A percentile compares a stretch with the other conserved stretches of the same genome.
Conservation (phyloP, 1,140 invertebrate species). For the Druon quercuslanigerum region DNA sequence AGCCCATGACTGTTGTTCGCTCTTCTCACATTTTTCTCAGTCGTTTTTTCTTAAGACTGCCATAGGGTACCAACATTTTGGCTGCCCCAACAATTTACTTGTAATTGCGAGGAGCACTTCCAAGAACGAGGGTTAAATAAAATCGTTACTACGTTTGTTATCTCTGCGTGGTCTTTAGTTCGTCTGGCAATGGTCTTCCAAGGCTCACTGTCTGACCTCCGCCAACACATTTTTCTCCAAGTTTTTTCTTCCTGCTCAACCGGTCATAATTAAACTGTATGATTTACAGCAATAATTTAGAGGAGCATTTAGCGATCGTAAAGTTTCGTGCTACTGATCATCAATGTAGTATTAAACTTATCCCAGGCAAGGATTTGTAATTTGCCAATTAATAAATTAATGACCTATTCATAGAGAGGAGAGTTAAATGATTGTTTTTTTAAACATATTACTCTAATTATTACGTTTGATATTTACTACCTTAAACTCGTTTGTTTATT, state of each 20-base stretch:
- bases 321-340: constrained; percentile 21
- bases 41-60: not conserved
- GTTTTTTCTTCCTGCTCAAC: constrained; percentile 5
- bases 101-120: constrained; percentile 42
- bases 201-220: constrained; percentile 13
- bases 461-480: not conserved
- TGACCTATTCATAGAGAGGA: not conserved
- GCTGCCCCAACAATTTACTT: constrained; percentile 37
- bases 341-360: constrained; percentile 3
- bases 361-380: constrained; percentile 14
- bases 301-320: constrained; percentile 25
- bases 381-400: constrained; percentile 31
- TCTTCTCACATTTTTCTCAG: not conserved
- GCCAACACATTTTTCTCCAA: constrained; percentile 5
- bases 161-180: not conserved
- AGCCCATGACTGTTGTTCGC: not conserved
- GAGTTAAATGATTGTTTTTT: not conserved
- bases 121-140: constrained; percentile 37
- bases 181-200: constrained; percentile 8
- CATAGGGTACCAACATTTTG: constrained; percentile 23
- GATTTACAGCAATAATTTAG: constrained; percentile 29
- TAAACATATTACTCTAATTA: not conserved
- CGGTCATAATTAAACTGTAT: constrained; percentile 29
- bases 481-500: not conserved
- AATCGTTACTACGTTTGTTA: constrained; percentile 38